A percentile compares a stretch with the other conserved stretches of the same genome.
Conservation (phyloP, 2,797 vertebrate genomes). For the Antrozous pallidus region DNA sequence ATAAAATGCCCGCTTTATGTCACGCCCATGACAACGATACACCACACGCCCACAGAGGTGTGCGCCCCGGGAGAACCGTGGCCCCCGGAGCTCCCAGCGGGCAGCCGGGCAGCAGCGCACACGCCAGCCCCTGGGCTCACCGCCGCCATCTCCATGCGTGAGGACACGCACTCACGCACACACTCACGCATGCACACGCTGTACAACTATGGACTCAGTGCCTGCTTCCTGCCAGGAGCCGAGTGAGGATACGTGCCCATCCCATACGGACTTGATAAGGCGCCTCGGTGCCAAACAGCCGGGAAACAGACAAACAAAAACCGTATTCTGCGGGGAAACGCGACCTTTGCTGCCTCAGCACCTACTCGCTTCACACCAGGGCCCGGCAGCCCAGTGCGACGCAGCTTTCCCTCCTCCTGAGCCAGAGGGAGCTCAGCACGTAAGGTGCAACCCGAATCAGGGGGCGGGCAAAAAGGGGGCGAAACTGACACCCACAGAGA, state of each 20-base stretch:
- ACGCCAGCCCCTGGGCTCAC: neutral
- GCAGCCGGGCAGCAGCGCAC: neutral
- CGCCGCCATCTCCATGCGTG: neutral
- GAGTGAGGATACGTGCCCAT: neutral
- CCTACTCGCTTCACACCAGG: neutral
- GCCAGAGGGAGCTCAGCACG: neutral
- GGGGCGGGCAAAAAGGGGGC: neutral
- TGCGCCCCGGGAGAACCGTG: conserved; percentile 54
- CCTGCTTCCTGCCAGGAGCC: neutral
- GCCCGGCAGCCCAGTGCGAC: neutral
- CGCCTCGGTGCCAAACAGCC: neutral
- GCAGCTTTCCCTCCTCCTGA: no score
- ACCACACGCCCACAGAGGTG: conserved; percentile 48
- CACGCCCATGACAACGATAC: conserved; percentile 74
- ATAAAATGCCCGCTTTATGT: conserved; percentile 81
- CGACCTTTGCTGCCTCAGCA: neutral
- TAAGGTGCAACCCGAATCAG: neutral
- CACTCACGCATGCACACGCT: rapidly evolving
- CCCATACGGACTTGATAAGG: neutral
- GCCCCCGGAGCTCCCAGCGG: conserved; percentile 42
- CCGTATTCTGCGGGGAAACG: neutral
- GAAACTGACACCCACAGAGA: neutral
- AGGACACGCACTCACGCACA: rapidly evolving
- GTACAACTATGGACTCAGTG: neutral
- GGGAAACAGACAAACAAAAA: neutral